Percentiles rank a stretch among this genome's conserved stretches.
phyloP scores from a whole-genome alignment of 2,113 vertebrate species.

The Circaetus cinerascens region DNA sequence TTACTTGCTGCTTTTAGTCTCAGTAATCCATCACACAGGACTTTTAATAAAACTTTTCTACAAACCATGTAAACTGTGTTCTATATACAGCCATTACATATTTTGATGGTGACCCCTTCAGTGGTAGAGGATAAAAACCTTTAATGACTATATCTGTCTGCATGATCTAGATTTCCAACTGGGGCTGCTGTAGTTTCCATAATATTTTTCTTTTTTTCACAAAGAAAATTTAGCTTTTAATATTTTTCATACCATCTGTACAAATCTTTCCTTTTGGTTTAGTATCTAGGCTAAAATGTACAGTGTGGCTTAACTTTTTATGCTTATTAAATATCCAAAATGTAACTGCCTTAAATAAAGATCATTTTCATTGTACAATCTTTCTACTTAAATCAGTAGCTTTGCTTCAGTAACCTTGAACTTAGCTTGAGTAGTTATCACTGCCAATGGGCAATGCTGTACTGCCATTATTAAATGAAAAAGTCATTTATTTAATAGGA shows the following conservation, averaged over 20 bases:
- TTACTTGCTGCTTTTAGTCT: neutral
- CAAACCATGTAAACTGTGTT: neutral
- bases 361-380: neutral
- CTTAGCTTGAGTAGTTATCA: neutral
- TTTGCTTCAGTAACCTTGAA: slow-evolving; percentile 1
- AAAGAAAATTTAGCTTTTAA: neutral
- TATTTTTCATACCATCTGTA: neutral
- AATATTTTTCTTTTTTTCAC: neutral
- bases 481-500: neutral
- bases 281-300: neutral
- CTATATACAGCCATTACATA: neutral
- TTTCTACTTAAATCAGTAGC: neutral
- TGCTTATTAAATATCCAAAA: neutral
- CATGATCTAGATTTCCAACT: neutral
- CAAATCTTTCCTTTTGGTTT: neutral
- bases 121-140: neutral
- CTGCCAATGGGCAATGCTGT: neutral
- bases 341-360: neutral
- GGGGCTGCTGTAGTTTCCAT: neutral
- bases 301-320: neutral
- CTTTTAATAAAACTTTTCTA: neutral
- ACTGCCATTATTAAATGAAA: neutral
- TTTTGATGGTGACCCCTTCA: neutral
- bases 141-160: neutral
- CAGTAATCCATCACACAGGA: neutral